These are phyloP conservation scores for Labeo calbasu DNA, from an alignment of 2,797 vertebrate species.

Conservation along the genomic window DNA sequence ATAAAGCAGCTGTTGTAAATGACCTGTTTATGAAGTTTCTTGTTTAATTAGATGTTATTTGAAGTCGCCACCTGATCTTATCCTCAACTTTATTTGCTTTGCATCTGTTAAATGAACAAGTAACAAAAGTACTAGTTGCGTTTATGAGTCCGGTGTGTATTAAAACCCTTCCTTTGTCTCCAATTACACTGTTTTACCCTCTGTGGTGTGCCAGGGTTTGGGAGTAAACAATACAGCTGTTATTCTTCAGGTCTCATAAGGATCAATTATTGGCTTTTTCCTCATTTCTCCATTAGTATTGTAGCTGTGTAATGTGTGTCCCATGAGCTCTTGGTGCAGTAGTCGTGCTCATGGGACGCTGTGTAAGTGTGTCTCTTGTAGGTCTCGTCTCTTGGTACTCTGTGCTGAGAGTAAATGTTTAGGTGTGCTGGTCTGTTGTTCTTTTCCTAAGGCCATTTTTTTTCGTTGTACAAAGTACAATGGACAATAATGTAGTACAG, in stretches of 20 bases:
- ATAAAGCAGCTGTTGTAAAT: slow-evolving; percentile 9
- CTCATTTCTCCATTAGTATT: slow-evolving; percentile 49
- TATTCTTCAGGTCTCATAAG: slow-evolving; percentile 52
- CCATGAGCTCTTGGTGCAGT: not conserved
- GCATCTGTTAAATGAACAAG: slow-evolving; percentile 44
- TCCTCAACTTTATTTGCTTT: slow-evolving; percentile 16
- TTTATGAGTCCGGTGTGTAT: slow-evolving; percentile 46
- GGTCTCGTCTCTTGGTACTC: slow-evolving; percentile 8
- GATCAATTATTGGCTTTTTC: slow-evolving; percentile 55
- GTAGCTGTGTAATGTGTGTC: not conserved
- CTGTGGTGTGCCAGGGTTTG: slow-evolving; percentile 2
- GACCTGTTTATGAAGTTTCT: slow-evolving; percentile 3
- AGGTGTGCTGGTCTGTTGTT: slow-evolving; percentile 6
- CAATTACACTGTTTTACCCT: slow-evolving; percentile 52
- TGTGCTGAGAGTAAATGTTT: slow-evolving; percentile 43
- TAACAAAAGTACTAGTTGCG: slow-evolving; percentile 38
- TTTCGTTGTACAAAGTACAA: slow-evolving; percentile 34
- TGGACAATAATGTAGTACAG: slow-evolving; percentile 13
- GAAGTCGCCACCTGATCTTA: slow-evolving; percentile 50
- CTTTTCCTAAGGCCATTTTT: slow-evolving; percentile 2
- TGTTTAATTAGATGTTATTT: slow-evolving; percentile 26
- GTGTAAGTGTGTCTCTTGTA: not conserved
- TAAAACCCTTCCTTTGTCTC: slow-evolving; percentile 33
- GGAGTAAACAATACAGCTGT: slow-evolving; percentile 51
- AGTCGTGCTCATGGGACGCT: slow-evolving; percentile 20